Evolutionary conservation across 1,140 invertebrate species (phyloP).

Genomic region (Nomia melanderi): DNA sequence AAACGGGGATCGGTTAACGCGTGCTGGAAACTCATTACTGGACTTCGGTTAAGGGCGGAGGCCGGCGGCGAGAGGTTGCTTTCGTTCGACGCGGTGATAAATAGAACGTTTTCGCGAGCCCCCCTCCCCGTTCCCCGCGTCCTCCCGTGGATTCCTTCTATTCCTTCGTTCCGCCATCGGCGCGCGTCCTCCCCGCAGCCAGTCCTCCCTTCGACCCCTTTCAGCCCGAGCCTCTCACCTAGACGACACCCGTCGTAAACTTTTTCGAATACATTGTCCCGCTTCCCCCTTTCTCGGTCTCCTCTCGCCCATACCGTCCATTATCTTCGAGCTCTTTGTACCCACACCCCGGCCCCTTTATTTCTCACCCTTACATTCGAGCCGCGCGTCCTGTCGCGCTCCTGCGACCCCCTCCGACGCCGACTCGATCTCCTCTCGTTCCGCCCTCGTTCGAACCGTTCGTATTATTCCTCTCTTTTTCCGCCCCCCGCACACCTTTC

Average conservation of each 20-base stretch:
- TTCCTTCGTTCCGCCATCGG: slow-evolving; percentile 3
- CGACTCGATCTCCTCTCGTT: neutral
- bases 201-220: neutral
- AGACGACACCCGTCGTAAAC: neutral
- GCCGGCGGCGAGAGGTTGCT: neutral
- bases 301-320: neutral
- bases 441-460: neutral
- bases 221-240: neutral
- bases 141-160: neutral
- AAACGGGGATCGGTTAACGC: slow-evolving; percentile 7
- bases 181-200: too few species aligned
- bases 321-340: slow-evolving; percentile 5
- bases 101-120: slow-evolving; percentile 16
- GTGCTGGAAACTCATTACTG: slow-evolving; percentile 31
- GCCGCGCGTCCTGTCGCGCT: slow-evolving; percentile 3
- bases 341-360: neutral
- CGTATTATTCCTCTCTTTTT: neutral
- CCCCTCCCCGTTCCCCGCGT: neutral
- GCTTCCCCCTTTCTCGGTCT: slow-evolving; percentile 4
- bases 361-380: neutral
- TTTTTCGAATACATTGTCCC: slow-evolving; percentile 11
- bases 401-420: neutral
- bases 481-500: too few species aligned
- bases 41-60: neutral
- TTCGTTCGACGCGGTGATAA: slow-evolving; percentile 8